phyloP scores from a whole-genome alignment of 2,113 vertebrate genomes.

The Bufo gargarizans region DNA sequence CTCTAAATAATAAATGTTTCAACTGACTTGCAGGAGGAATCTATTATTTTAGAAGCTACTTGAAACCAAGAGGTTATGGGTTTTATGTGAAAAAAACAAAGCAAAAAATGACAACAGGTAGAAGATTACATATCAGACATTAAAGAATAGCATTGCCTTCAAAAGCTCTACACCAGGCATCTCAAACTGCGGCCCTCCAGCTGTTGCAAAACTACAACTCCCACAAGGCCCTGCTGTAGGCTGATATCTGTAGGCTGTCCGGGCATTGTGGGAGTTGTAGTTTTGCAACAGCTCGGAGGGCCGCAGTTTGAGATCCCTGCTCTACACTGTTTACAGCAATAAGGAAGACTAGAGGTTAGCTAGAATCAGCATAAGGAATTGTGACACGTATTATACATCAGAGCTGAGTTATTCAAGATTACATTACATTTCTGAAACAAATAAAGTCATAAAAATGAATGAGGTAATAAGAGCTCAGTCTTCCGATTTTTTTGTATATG shows the following conservation, averaged over 20 bases:
- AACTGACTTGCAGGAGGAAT: not conserved
- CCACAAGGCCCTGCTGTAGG: too few relatives aligned
- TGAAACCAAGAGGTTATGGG: not conserved
- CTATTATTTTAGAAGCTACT: slow-evolving; percentile 10
- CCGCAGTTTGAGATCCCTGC: too few relatives aligned
- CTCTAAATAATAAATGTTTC: slow-evolving; percentile 33
- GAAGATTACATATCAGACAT: not conserved
- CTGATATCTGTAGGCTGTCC: too few relatives aligned
- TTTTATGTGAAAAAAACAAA: not conserved
- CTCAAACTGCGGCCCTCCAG: too few relatives aligned
- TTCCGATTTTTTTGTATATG: too few relatives aligned
- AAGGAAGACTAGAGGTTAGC: not conserved
- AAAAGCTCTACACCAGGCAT: not conserved
- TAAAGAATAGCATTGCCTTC: not conserved
- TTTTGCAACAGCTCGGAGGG: too few relatives aligned
- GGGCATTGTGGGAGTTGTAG: too few relatives aligned
- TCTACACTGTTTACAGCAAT: not conserved
- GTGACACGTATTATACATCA: not conserved
- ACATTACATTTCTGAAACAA: too few relatives aligned
- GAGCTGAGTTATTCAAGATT: too few relatives aligned
- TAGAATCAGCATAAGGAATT: not conserved
- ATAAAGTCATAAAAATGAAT: too few relatives aligned
- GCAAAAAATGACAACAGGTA: not conserved
- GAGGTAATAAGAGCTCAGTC: too few relatives aligned
- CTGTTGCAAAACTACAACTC: too few relatives aligned